Conservation (phyloP, 2,113 vertebrate genomes). For the Stegostoma tigrinum region DNA sequence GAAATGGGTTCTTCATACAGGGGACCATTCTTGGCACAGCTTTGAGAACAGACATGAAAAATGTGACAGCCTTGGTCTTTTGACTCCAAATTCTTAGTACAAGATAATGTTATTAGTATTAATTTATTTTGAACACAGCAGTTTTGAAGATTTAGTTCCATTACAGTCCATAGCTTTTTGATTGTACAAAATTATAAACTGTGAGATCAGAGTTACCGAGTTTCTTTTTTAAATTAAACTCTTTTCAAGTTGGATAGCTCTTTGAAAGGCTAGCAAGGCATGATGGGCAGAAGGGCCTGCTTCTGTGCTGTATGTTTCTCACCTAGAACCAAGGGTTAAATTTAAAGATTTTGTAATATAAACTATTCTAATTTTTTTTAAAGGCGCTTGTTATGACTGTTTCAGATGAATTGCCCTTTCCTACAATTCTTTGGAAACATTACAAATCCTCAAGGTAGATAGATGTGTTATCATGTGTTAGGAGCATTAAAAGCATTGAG, state of each 20-base stretch:
- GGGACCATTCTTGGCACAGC: not conserved
- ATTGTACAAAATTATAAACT: not conserved
- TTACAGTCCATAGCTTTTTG: not conserved
- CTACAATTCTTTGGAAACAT: slow-evolving; percentile 9
- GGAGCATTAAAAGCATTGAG: not conserved
- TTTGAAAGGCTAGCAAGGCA: not conserved
- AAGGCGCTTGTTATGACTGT: slow-evolving; percentile 26
- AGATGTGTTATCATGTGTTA: slow-evolving; percentile 3
- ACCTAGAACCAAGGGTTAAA: not conserved
- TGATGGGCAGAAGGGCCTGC: not conserved
- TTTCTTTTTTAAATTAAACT: not conserved
- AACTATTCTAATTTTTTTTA: not conserved
- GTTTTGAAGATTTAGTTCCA: slow-evolving; percentile 12
- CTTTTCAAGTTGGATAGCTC: not conserved
- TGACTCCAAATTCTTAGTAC: not conserved
- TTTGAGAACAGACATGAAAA: not conserved
- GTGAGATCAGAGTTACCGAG: not conserved
- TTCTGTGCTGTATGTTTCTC: not conserved
- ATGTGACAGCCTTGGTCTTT: not conserved
- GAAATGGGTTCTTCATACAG: not conserved
- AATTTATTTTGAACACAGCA: not conserved
- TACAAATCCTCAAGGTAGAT: not conserved
- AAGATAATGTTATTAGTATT: not conserved
- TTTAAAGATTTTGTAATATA: slow-evolving; percentile 5
- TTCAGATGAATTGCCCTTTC: slow-evolving; percentile 22